Conservation (phyloP, 2,888 invertebrate genomes). For the Anoplius nigerrimus region DNA sequence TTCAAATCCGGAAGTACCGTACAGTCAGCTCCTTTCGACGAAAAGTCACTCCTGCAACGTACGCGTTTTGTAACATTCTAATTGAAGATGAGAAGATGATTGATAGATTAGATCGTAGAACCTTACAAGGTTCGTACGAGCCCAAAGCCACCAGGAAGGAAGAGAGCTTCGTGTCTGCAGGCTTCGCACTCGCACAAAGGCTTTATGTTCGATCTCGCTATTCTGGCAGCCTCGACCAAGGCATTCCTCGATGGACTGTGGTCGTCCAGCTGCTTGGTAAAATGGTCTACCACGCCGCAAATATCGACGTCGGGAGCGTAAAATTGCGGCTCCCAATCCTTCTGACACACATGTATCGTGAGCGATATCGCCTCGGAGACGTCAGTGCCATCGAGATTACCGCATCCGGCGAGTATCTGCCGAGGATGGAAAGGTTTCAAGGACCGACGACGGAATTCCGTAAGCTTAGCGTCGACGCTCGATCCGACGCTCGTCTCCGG, state of each 20-base stretch:
- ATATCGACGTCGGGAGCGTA: conserved; percentile 61
- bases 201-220: conserved; percentile 75
- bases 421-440: not conserved
- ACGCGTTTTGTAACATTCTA: not conserved
- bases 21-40: conserved; percentile 75
- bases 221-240: conserved; percentile 77
- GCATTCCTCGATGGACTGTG: conserved; percentile 72
- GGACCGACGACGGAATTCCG: too few relatives aligned
- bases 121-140: conserved; percentile 78
- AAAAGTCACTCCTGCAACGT: conserved; percentile 76
- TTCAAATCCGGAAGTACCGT: conserved; percentile 75
- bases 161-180: conserved; percentile 74
- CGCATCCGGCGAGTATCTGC: conserved; percentile 77
- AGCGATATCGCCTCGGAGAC: conserved; percentile 77
- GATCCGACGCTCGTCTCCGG: too few relatives aligned
- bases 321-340: conserved; percentile 54
- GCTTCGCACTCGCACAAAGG: conserved; percentile 73
- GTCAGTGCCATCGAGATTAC: conserved; percentile 78
- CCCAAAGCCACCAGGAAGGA: conserved; percentile 80
- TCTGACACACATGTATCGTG: conserved; percentile 56
- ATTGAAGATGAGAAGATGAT: not conserved
- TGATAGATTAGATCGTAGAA: not conserved
- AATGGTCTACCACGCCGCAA: conserved; percentile 55
- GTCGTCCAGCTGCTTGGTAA: conserved; percentile 50
- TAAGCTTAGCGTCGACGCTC: too few relatives aligned